Evolutionary conservation across 2,113 vertebrate genomes (phyloP).

Genomic region (Poeciliopsis retropinna): DNA sequence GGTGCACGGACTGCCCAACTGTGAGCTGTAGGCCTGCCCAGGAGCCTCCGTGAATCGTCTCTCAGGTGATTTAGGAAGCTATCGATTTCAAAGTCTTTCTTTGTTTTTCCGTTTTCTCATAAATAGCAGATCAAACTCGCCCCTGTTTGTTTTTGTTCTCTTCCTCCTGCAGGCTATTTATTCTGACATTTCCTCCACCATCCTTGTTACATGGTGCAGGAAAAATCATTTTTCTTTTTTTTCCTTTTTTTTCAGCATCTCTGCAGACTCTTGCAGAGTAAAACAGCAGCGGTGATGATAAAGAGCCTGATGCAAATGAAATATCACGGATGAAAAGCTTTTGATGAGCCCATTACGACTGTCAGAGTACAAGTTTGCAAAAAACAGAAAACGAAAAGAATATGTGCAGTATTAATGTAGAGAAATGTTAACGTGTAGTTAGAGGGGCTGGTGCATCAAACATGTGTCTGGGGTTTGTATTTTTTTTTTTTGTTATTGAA

Average conservation of each 20-base stretch:
- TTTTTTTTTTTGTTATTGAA: background rate
- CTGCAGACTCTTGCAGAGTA: conserved; percentile 27
- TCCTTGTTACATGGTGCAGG: conserved; percentile 44
- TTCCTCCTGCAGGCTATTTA: conserved; percentile 66
- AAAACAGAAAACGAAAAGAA: background rate
- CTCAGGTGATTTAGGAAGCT: conserved; percentile 68
- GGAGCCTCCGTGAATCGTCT: conserved; percentile 44
- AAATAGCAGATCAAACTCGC: conserved; percentile 73
- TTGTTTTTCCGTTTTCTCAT: conserved; percentile 69
- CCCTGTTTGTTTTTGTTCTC: conserved; percentile 68
- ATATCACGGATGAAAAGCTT: background rate
- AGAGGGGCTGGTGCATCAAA: background rate
- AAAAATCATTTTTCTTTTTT: conserved; percentile 45
- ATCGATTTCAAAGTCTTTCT: conserved; percentile 69
- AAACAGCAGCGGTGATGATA: conserved; percentile 8
- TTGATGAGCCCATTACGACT: conserved; percentile 17
- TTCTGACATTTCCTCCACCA: conserved; percentile 64
- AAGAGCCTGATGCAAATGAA: conserved; percentile 23
- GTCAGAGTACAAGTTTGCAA: conserved; percentile 13
- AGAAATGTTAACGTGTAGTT: background rate
- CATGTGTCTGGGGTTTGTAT: background rate
- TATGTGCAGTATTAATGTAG: conserved; percentile 8
- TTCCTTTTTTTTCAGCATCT: conserved; percentile 27
- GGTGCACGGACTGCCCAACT: conserved; percentile 30
- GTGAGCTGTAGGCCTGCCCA: conserved; percentile 48